Evolutionary conservation across 2,888 invertebrate species (phyloP).

Genomic region (Oxytorus armatus): DNA sequence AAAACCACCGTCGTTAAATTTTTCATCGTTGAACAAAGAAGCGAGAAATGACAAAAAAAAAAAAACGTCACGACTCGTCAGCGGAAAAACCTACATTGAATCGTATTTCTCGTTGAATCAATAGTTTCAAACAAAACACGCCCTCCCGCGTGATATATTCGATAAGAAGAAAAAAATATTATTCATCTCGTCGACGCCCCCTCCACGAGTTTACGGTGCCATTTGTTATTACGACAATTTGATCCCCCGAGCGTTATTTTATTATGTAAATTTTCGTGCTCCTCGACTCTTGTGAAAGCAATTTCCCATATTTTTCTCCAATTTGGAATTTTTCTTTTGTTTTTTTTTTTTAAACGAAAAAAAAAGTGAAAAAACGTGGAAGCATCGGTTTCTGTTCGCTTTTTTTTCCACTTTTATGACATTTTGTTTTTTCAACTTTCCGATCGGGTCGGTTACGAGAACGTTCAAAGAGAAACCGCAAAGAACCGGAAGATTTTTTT

Average conservation of each 20-base stretch:
- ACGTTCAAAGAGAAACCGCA: slow-evolving; percentile 27
- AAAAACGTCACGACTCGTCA: background rate
- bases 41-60: background rate
- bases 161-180: no score
- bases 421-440: slow-evolving; percentile 15
- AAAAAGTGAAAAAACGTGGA: background rate
- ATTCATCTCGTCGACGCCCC: no score
- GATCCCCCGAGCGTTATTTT: no score
- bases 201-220: no score
- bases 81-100: background rate
- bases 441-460: slow-evolving; percentile 36
- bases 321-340: background rate
- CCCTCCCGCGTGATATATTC: no score
- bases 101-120: background rate
- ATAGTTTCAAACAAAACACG: no score
- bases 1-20: background rate
- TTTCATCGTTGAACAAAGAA: no score
- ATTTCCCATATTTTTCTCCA: background rate
- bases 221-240: no score
- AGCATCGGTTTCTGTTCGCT: background rate
- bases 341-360: no score
- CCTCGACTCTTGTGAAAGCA: no score
- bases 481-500: slow-evolving; percentile 33
- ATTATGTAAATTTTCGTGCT: no score
- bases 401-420: background rate